Percentiles rank a stretch among this genome's conserved stretches.
Conservation (phyloP, 2,113 vertebrate species). For the Mungos mungo region DNA sequence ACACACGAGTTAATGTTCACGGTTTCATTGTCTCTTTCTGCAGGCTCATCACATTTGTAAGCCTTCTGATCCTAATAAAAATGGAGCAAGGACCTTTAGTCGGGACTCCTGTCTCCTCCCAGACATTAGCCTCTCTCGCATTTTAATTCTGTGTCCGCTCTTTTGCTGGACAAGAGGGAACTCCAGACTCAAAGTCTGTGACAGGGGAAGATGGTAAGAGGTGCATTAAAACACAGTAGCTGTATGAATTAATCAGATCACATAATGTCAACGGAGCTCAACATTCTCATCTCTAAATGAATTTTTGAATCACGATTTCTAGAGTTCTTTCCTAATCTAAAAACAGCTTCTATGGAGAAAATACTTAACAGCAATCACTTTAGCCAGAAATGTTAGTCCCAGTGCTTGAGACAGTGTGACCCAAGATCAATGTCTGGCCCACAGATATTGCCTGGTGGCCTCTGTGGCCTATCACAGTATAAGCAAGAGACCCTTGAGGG, state of each 20-base stretch:
- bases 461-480: neutral
- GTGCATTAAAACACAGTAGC: neutral
- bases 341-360: neutral
- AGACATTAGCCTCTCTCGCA: too few relatives aligned
- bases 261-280: neutral
- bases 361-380: neutral
- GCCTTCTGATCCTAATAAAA: too few relatives aligned
- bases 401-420: neutral
- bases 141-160: too few relatives aligned
- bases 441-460: neutral
- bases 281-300: neutral
- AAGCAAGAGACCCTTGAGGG: fast-evolving
- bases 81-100: too few relatives aligned
- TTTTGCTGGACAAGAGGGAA: too few relatives aligned
- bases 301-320: neutral
- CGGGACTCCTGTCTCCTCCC: too few relatives aligned
- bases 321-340: neutral
- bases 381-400: neutral
- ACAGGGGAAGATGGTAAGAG: neutral
- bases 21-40: too few relatives aligned
- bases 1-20: too few relatives aligned
- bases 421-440: neutral
- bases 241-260: neutral
- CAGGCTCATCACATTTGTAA: too few relatives aligned
- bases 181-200: too few relatives aligned